Evolutionary conservation across 2,797 vertebrate species (phyloP).

Genomic region (Chloroceryle inda): DNA sequence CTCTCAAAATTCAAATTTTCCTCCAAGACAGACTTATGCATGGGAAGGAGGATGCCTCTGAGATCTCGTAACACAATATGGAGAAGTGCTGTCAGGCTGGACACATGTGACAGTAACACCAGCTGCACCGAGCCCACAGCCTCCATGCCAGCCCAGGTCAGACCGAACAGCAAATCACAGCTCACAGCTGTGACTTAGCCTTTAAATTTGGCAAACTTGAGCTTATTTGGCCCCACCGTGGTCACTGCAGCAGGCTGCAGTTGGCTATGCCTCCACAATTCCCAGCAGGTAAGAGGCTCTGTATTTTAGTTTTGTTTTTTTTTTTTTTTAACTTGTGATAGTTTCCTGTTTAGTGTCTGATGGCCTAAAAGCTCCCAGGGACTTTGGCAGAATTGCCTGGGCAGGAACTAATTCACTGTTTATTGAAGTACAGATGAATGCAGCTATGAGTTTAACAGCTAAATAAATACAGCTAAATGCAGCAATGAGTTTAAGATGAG

Average conservation of each 20-base stretch:
- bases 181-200: background rate
- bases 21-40: background rate
- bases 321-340: background rate
- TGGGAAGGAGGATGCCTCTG: background rate
- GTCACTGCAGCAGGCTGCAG: background rate
- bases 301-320: accelerated
- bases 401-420: background rate
- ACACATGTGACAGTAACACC: accelerated
- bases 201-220: background rate
- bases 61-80: accelerated
- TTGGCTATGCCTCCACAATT: background rate
- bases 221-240: accelerated
- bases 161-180: background rate
- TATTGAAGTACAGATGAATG: background rate
- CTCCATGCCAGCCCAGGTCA: accelerated
- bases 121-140: background rate
- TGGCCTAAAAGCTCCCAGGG: background rate
- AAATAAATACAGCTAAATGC: background rate
- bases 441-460: background rate
- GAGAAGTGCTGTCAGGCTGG: background rate
- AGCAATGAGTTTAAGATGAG: background rate
- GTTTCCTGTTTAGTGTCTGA: background rate
- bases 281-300: conserved; percentile 23
- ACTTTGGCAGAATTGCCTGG: background rate
- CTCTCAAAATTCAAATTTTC: background rate